These are phyloP conservation scores for Drosophila sulfurigaster DNA, from an alignment of 1,140 invertebrate species.

Conservation along the genomic window DNA sequence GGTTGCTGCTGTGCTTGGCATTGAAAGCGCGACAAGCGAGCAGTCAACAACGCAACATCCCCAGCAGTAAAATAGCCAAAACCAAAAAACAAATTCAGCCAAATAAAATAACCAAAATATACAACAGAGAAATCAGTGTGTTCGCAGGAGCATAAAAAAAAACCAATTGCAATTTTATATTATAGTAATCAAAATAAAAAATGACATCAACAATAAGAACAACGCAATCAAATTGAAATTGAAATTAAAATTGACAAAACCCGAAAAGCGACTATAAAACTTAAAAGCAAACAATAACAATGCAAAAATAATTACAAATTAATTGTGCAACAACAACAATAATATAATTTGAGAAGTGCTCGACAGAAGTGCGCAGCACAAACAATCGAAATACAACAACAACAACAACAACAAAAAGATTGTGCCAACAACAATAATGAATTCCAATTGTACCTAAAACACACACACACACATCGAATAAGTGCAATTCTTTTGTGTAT, in stretches of 20 bases:
- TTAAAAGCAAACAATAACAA: slow-evolving; percentile 47
- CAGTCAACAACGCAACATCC: slow-evolving; percentile 72
- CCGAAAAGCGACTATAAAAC: slow-evolving; percentile 18
- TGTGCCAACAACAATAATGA: slow-evolving; percentile 18
- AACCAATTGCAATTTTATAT: slow-evolving; percentile 21
- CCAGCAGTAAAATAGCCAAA: slow-evolving; percentile 28
- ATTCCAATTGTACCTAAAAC: slow-evolving; percentile 21
- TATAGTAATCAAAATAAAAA: slow-evolving; percentile 39
- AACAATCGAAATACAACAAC: slow-evolving; percentile 18
- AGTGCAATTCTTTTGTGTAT: slow-evolving; percentile 45
- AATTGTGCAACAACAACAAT: slow-evolving; percentile 55
- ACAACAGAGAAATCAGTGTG: slow-evolving; percentile 36
- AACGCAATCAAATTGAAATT: slow-evolving; percentile 36
- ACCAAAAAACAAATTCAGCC: slow-evolving; percentile 24
- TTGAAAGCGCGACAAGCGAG: slow-evolving; percentile 78
- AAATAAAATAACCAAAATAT: slow-evolving; percentile 25
- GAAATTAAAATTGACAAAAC: slow-evolving; percentile 36
- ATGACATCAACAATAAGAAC: slow-evolving; percentile 57
- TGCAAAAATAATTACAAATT: slow-evolving; percentile 59
- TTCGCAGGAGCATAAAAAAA: slow-evolving; percentile 20
- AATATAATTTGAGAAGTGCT: slow-evolving; percentile 47
- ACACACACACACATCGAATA: slow-evolving; percentile 6
- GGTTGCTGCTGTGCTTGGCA: slow-evolving; percentile 71
- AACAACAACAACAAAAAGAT: slow-evolving; percentile 19
- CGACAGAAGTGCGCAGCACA: slow-evolving; percentile 39